Evolutionary conservation across 2,113 vertebrate genomes (phyloP).

Genomic region (Peucedramus taeniatus): DNA sequence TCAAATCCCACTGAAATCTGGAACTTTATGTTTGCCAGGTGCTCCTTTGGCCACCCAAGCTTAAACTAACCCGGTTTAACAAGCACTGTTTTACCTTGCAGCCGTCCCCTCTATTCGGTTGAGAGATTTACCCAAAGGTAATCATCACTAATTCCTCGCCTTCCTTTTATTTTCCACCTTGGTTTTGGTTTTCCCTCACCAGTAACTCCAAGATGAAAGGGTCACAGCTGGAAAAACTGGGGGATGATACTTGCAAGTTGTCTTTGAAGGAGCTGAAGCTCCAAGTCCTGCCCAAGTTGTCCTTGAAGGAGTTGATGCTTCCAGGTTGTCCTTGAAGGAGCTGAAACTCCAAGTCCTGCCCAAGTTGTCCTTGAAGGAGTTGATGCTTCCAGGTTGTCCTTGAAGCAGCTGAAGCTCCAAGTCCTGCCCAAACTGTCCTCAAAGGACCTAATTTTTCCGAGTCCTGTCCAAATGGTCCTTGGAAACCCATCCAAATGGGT

Average conservation of each 20-base stretch:
- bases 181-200: not conserved
- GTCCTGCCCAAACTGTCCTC: not conserved
- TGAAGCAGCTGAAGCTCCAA: not conserved
- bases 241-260: not conserved
- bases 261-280: not conserved
- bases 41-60: not conserved
- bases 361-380: not conserved
- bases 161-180: not conserved
- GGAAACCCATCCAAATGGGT: not conserved
- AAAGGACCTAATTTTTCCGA: not conserved
- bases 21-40: not conserved
- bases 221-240: not conserved
- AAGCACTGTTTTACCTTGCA: slow-evolving; percentile 75
- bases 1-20: not conserved
- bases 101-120: slow-evolving; percentile 74
- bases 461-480: not conserved
- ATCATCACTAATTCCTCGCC: slow-evolving; percentile 60
- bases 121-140: slow-evolving; percentile 78
- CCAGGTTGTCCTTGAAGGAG: not conserved
- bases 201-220: not conserved
- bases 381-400: too few species aligned
- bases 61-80: slow-evolving; percentile 74
- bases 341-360: not conserved
- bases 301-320: not conserved
- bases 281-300: not conserved